phyloP scores from a whole-genome alignment of 1,140 invertebrate species.

The Andricus grossulariae region DNA sequence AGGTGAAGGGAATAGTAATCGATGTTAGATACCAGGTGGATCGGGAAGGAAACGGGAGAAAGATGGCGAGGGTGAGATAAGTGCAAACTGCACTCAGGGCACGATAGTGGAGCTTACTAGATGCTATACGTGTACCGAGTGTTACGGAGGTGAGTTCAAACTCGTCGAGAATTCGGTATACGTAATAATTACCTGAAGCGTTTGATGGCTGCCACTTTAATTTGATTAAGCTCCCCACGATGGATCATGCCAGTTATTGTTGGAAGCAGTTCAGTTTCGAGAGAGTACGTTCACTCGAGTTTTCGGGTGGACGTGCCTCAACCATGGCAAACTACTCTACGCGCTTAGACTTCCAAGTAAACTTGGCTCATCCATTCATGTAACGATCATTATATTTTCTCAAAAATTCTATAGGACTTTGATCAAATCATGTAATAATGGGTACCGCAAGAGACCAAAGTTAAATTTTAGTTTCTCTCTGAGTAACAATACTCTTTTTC shows the following conservation, averaged over 20 bases:
- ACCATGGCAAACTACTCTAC: slow-evolving; percentile 3
- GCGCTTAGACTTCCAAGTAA: slow-evolving; percentile 4
- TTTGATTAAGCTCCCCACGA: slow-evolving; percentile 24
- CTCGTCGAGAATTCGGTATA: slow-evolving; percentile 20
- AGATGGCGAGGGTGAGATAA: neutral
- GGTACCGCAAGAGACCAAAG: no score
- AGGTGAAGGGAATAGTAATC: slow-evolving; percentile 5
- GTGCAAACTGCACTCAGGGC: slow-evolving; percentile 21
- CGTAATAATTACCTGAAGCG: slow-evolving; percentile 21
- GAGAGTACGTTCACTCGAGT: neutral
- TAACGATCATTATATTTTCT: no score
- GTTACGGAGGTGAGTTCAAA: slow-evolving; percentile 24
- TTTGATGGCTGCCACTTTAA: slow-evolving; percentile 29
- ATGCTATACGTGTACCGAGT: neutral
- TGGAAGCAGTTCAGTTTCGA: neutral
- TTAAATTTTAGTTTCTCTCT: no score
- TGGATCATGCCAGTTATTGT: slow-evolving; percentile 24
- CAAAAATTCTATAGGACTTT: no score
- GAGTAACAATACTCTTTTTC: no score
- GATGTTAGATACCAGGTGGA: slow-evolving; percentile 28
- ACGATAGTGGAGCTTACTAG: slow-evolving; percentile 4
- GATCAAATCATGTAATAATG: no score
- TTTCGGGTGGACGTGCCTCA: slow-evolving; percentile 6
- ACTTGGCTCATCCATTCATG: no score
- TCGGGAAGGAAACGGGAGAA: neutral